Evolutionary conservation across 1,140 invertebrate genomes (phyloP), one percentile per base, ranked within the genome.

Genomic region (Parapsyche elsis): DNA sequence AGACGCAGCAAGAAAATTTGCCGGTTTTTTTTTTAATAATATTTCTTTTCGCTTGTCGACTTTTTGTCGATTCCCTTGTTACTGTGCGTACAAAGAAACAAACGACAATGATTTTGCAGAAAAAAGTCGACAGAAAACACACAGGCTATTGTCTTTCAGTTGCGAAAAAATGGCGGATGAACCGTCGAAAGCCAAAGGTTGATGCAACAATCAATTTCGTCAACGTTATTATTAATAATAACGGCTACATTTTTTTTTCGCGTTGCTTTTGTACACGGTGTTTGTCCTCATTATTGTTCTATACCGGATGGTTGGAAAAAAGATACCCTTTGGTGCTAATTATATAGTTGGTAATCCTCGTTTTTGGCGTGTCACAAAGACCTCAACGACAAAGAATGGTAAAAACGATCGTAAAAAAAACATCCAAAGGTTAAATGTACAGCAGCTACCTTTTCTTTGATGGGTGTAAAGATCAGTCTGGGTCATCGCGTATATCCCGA

Each of bases 351-450:
- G 30, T 26, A 67, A 67, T 67, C 64, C 64, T 53, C 16, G 49
- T 53, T 53, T 53, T 53, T 53, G 49, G 49, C 16, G 16, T 38
- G 30, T 4, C 30, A 38, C 30, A 16, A 53, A 53, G 49, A 53
- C 16, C 49, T 16, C 12, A 5, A 14, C 10, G 49, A 53, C 10
- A 53, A 53, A 12, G n/a, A 30, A 30, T 23, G 10, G 64, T 12
- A 19, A 67, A 21, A 67, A 67, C 23, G 24, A 24, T 26, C 9
- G 7, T 26, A 1, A 1, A 67, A 67, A 10, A 67, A 67, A 61
- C n/a, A 67, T 67, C 21, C 64, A 67, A 67, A 67, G 64, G 64
- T 67, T 67, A 67, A 67, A 67, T 26, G 64, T 67, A 24, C 64
- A 23, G 14, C 23, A 67, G 64, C 64, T 67, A 67, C 21, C 19